Conservation (phyloP, 2,888 invertebrate genomes). For the Tipula unca region DNA sequence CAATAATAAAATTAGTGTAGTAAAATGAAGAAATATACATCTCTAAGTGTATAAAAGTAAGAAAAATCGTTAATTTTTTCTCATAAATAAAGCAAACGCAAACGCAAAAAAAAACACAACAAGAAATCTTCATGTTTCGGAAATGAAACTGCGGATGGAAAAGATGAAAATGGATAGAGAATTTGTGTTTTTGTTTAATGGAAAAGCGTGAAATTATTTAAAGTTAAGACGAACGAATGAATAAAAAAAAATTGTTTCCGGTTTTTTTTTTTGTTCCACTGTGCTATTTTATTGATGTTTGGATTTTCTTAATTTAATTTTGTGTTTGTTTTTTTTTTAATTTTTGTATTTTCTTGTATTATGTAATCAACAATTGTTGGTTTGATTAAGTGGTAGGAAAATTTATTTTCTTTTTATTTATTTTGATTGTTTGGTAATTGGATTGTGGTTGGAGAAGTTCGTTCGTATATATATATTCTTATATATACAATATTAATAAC, state of each 20-base stretch:
- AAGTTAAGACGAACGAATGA: background rate
- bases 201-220: background rate
- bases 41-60: background rate
- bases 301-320: background rate
- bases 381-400: slow-evolving; percentile 8
- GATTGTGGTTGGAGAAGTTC: background rate
- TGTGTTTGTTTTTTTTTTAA: background rate
- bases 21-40: background rate
- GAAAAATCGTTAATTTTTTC: background rate
- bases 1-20: slow-evolving; percentile 4
- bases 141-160: background rate
- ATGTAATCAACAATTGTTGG: slow-evolving; percentile 14
- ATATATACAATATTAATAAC: background rate
- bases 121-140: background rate
- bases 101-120: too few relatives aligned
- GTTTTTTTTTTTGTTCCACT: background rate
- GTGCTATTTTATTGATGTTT: slow-evolving; percentile 8
- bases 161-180: background rate
- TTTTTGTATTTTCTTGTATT: background rate
- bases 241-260: background rate
- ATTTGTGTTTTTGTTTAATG: background rate
- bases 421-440: slow-evolving; percentile 4
- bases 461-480: too few relatives aligned
- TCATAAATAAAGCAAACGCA: background rate
- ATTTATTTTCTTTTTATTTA: background rate